Evolutionary conservation across 2,113 vertebrate genomes (phyloP).

Genomic region (Tyto alba): DNA sequence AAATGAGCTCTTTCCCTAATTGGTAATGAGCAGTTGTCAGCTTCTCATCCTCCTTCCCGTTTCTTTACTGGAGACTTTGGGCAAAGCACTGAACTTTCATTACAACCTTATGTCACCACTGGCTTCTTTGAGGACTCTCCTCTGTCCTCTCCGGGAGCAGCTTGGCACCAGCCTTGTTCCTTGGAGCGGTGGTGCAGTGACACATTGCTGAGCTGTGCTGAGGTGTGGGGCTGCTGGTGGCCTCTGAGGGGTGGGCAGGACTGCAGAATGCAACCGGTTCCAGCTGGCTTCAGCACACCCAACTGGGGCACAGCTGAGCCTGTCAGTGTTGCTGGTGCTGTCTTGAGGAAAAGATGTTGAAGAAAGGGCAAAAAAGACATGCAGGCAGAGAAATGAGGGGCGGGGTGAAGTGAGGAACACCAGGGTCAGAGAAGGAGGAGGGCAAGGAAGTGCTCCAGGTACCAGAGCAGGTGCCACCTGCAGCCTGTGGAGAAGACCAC

Average conservation of each 20-base stretch:
- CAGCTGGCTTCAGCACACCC: neutral
- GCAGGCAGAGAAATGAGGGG: neutral
- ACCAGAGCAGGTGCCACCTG: neutral
- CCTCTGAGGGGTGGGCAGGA: neutral
- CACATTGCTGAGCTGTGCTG: too few relatives aligned
- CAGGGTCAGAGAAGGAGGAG: neutral
- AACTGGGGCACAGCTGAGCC: too few relatives aligned
- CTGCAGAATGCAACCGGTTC: neutral
- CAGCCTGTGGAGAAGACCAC: neutral
- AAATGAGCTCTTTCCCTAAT: neutral
- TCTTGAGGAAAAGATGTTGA: neutral
- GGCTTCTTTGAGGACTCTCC: neutral
- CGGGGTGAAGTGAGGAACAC: neutral
- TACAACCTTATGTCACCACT: neutral
- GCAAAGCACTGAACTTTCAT: neutral
- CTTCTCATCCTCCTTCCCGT: neutral
- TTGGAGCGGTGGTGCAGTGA: too few relatives aligned
- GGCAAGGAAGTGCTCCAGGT: neutral
- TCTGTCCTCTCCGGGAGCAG: neutral
- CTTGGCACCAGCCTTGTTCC: neutral
- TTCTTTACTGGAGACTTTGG: neutral
- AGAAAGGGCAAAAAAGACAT: neutral
- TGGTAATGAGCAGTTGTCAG: fast-evolving
- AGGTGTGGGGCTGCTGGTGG: neutral
- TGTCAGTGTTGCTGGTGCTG: neutral